Percentiles rank a stretch among this genome's conserved stretches.
These are phyloP conservation scores for Zelostemma sp. DNA, from an alignment of 1,140 invertebrate genomes.

Conservation along the genomic window DNA sequence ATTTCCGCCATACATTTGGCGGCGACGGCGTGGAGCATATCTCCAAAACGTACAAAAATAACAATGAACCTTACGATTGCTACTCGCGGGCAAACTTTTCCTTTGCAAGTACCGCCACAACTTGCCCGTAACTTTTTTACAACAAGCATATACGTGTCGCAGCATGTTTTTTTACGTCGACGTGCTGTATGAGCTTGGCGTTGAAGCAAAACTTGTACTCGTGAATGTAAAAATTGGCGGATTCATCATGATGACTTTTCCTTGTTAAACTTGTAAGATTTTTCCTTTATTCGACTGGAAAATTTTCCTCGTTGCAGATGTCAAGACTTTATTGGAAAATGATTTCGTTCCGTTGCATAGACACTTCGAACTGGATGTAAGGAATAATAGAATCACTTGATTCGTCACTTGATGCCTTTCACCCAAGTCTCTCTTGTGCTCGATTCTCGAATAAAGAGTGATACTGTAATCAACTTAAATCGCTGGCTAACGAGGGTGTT, in stretches of 20 bases:
- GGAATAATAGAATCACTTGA: neutral
- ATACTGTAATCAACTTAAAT: constrained; percentile 38
- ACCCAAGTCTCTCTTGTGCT: constrained; percentile 9
- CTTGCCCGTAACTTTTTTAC: constrained; percentile 42
- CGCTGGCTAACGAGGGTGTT: constrained; percentile 21
- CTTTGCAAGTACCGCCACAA: constrained; percentile 25
- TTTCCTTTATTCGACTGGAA: neutral
- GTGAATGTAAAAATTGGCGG: constrained; percentile 25
- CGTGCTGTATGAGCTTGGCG: constrained; percentile 36
- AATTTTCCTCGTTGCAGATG: too few relatives aligned
- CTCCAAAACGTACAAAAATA: constrained; percentile 54
- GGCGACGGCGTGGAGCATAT: constrained; percentile 36
- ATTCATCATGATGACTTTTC: constrained; percentile 20
- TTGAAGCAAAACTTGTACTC: constrained; percentile 15
- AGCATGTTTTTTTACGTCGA: constrained; percentile 25
- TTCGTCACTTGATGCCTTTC: neutral
- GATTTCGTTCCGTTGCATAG: too few relatives aligned
- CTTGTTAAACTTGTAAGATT: too few relatives aligned
- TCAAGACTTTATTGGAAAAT: too few relatives aligned
- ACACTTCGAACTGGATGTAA: too few relatives aligned
- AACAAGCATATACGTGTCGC: constrained; percentile 18
- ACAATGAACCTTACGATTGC: constrained; percentile 54
- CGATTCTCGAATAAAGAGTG: constrained; percentile 29
- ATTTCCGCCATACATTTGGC: constrained; percentile 54
- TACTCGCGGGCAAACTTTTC: constrained; percentile 36